Base-by-base conservation (phyloP, 1,140 invertebrate species). In the Drosophila mojavensis region DNA sequence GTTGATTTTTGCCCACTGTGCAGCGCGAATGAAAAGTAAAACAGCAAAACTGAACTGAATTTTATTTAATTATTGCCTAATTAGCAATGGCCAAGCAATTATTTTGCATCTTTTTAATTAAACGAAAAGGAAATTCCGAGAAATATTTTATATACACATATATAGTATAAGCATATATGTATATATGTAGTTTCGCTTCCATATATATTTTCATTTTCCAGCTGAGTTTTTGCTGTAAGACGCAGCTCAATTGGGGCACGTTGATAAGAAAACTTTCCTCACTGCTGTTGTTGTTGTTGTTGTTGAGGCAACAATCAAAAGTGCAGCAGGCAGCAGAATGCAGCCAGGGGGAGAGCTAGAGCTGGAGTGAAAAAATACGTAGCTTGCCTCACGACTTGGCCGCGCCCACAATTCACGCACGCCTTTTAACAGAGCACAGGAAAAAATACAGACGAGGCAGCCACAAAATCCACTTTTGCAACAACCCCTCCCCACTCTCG, bases 381-480 rank as follows among this genome's bases (percentile, higher is more conserved):
- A 20, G 17, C 47, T 47, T 17, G 58, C 45, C 30, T 48, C 69
- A 30, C 55, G 56, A 28, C 48, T 55, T n/a, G 36, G 64, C 62
- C 69, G 51, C 70, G 64, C 70, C 72, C 59, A 56, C 66, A 62
- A 62, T 74, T 75, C 66, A 75, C 66, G 59, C 66, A 69, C 71
- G 65, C 71, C 65, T 26, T 28, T 39, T 17, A 45, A 50, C 47
- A 59, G 62, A 58, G 62, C 28, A 13, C 33, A 48, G 51, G 36
- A 54, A 61, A 67, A 55, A 67, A 60, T 61, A 67, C 47, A 67
- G 60, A 73, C 63, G 51, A 80, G 62, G 63, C 79, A 73, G 75
- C 83, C 82, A 79, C 82, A 86, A 83, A 83, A 88, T 89, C 84
- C 83, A 88, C 84, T 89, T 88, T 83, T 83, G 56, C 55, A 59